phyloP scores from a whole-genome alignment of 2,113 vertebrate genomes.

The Odontesthes bonariensis region DNA sequence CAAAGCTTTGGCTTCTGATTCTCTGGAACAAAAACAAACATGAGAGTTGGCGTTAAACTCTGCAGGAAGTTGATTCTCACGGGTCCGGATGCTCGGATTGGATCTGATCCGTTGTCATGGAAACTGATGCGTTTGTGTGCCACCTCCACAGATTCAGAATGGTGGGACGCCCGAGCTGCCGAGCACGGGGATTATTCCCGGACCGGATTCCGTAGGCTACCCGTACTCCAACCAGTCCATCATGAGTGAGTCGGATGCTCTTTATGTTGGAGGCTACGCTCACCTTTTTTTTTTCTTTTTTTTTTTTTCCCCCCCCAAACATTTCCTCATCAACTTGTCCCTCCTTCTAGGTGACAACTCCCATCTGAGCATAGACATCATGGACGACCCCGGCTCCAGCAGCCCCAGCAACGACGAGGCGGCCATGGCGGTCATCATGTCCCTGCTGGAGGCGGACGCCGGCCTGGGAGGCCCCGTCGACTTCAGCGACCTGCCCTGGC shows the following conservation, averaged over 20 bases:
- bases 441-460: conserved; percentile 97
- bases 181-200: conserved; percentile 88
- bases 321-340: background rate
- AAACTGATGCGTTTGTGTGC: background rate
- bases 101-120: no score
- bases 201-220: conserved; percentile 94
- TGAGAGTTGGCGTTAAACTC: no score
- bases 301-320: background rate
- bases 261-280: no score
- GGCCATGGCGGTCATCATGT: conserved; percentile 99
- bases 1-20: no score
- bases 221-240: conserved; percentile 96
- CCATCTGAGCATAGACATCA: conserved; percentile 95
- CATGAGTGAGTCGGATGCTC: conserved; percentile 86
- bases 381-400: conserved; percentile 96
- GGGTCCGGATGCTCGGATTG: no score
- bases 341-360: conserved; percentile 90
- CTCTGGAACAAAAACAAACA: no score
- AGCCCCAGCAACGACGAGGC: conserved; percentile 98
- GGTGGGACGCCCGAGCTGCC: conserved; percentile 94
- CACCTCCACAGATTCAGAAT: conserved; percentile 89
- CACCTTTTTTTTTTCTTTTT: rapidly evolving
- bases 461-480: conserved; percentile 97
- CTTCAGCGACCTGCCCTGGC: conserved; percentile 99
- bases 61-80: no score